Percentiles rank a stretch among this genome's conserved stretches.
Conservation (phyloP, 2,113 vertebrate species). For the Petroica traversi region DNA sequence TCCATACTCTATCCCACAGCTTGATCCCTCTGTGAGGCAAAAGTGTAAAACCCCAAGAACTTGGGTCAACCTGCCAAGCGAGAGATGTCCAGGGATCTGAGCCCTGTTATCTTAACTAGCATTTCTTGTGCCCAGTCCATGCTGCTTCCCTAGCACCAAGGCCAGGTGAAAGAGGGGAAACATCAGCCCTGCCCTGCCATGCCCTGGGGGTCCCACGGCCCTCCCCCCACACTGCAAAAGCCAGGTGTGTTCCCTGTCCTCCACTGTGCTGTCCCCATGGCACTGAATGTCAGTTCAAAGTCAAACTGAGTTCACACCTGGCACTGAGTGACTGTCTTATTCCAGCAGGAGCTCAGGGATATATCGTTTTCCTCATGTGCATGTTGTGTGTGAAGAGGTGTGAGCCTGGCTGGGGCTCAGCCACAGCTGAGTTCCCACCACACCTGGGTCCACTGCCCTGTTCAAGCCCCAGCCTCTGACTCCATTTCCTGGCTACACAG, state of each 20-base stretch:
- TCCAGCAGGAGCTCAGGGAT: not conserved
- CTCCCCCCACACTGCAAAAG: rapidly evolving
- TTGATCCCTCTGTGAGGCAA: not conserved
- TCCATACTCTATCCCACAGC: not conserved
- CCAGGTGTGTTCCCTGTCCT: not conserved
- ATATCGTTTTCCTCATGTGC: rapidly evolving
- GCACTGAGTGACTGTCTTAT: rapidly evolving
- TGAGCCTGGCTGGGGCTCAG: not conserved
- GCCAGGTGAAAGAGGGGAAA: not conserved
- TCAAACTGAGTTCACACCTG: not conserved
- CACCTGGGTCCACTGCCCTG: not conserved
- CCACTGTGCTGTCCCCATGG: not conserved
- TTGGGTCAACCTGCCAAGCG: rapidly evolving
- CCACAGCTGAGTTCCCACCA: not conserved
- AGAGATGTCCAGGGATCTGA: not conserved
- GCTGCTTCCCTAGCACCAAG: rapidly evolving
- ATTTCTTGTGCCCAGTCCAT: rapidly evolving
- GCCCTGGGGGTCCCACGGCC: rapidly evolving
- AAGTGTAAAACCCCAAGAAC: not conserved
- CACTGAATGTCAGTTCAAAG: not conserved
- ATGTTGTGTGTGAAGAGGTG: not conserved
- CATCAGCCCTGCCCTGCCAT: not conserved
- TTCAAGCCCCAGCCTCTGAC: not conserved
- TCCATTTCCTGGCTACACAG: not conserved
- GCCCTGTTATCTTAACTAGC: rapidly evolving